Conservation (phyloP, 2,113 vertebrate genomes). For the Heterocephalus glaber region DNA sequence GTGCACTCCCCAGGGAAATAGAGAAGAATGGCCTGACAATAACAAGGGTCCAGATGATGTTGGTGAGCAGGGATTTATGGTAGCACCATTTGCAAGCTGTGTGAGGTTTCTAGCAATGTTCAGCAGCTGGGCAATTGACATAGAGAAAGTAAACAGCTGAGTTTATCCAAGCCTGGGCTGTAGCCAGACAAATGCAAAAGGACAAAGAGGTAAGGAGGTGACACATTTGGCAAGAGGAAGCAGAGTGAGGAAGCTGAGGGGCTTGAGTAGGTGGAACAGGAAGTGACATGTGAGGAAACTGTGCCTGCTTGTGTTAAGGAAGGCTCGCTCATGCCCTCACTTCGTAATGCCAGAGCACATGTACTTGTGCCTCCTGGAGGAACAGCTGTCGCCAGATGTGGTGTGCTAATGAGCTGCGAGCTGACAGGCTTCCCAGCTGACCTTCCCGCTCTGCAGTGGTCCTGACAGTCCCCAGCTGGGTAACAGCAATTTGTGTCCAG, state of each 20-base stretch:
- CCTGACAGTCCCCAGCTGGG: background rate
- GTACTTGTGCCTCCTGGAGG: background rate
- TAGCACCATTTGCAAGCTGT: conserved; percentile 1
- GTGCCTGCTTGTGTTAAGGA: background rate
- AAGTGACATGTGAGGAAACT: background rate
- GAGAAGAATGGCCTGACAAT: background rate
- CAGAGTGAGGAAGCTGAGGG: too few species aligned
- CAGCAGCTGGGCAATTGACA: background rate
- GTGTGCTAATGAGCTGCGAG: background rate
- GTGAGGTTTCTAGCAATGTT: background rate
- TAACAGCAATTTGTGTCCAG: background rate
- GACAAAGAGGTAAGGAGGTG: background rate
- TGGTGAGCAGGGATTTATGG: background rate
- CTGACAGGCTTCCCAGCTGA: background rate
- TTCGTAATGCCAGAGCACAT: background rate
- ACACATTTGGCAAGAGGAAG: background rate
- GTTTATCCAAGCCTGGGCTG: background rate
- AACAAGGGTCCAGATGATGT: background rate
- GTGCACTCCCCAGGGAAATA: background rate
- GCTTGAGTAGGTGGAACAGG: background rate
- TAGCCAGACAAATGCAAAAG: background rate
- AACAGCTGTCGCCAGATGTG: conserved; percentile 36
- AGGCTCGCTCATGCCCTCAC: background rate
- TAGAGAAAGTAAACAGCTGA: conserved; percentile 17
- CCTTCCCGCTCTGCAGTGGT: background rate